These are phyloP conservation scores for Anguilla megastoma DNA, from an alignment of 2,797 vertebrate species.

Conservation along the genomic window DNA sequence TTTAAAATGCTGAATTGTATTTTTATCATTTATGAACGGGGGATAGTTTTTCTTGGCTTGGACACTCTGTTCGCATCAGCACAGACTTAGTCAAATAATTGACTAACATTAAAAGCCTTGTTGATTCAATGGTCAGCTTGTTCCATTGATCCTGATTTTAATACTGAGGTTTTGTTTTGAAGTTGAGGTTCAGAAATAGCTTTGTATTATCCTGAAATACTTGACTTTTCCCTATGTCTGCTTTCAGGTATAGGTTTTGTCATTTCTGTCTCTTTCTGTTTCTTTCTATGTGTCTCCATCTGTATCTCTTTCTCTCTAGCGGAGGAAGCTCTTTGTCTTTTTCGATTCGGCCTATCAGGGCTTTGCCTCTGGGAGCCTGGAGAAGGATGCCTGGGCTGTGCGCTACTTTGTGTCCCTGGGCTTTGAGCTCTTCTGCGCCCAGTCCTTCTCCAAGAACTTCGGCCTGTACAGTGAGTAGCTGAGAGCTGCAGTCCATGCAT, in stretches of 20 bases:
- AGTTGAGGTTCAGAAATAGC: conserved; percentile 16
- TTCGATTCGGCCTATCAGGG: conserved; percentile 80
- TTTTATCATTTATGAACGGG: no score
- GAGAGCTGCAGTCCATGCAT: conserved; percentile 58
- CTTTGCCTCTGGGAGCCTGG: conserved; percentile 81
- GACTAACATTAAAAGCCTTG: neutral
- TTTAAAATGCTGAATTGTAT: no score
- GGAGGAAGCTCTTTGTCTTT: conserved; percentile 73
- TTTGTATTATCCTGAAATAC: neutral
- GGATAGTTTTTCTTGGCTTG: no score
- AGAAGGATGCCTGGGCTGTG: conserved; percentile 90
- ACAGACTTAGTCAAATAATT: no score
- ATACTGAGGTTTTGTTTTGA: neutral
- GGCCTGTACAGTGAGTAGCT: conserved; percentile 86
- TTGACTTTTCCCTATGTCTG: neutral
- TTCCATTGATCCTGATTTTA: no score
- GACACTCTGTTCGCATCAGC: no score
- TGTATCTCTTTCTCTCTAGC: conserved; percentile 59
- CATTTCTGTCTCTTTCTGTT: neutral
- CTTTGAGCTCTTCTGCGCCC: conserved; percentile 81
- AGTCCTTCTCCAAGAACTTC: conserved; percentile 86
- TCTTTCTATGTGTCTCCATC: neutral
- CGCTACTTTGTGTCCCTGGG: conserved; percentile 89
- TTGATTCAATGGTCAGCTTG: neutral
- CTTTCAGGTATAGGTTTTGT: neutral